These are phyloP conservation scores for Oedothorax gibbosus DNA, from an alignment of 1,140 invertebrate species.

Conservation along the genomic window DNA sequence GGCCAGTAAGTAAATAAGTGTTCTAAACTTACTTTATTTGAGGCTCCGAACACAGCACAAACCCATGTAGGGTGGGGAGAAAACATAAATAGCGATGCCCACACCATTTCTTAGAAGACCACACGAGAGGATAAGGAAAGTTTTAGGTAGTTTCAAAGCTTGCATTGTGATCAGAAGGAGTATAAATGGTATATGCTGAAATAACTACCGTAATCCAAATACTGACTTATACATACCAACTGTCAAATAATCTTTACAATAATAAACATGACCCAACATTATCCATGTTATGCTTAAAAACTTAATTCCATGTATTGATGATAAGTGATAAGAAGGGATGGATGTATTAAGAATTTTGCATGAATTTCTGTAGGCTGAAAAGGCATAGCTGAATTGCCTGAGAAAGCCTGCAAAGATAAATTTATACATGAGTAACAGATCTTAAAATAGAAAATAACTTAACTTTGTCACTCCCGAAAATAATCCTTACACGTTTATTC, in stretches of 20 bases:
- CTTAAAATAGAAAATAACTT: neutral
- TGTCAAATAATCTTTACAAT: slow-evolving; percentile 58
- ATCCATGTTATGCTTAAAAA: slow-evolving; percentile 62
- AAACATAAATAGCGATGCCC: no score
- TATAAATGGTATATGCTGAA: no score
- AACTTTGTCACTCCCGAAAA: no score
- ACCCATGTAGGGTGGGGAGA: no score
- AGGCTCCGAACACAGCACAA: no score
- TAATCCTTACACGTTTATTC: no score
- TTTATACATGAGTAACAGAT: neutral
- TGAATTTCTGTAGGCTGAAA: slow-evolving; percentile 52
- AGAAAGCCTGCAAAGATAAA: slow-evolving; percentile 32
- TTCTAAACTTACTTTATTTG: no score
- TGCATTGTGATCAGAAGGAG: no score
- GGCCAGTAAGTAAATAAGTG: no score
- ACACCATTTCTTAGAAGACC: no score
- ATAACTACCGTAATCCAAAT: neutral
- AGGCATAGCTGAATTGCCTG: slow-evolving; percentile 45
- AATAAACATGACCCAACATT: slow-evolving; percentile 62
- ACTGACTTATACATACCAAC: slow-evolving; percentile 53
- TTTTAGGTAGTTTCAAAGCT: no score
- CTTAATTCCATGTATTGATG: slow-evolving; percentile 59
- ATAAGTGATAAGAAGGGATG: slow-evolving; percentile 40
- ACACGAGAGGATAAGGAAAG: no score
- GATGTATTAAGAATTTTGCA: slow-evolving; percentile 48